Evolutionary conservation across 2,797 vertebrate species (phyloP).

Genomic region (Neoniphon sammara): DNA sequence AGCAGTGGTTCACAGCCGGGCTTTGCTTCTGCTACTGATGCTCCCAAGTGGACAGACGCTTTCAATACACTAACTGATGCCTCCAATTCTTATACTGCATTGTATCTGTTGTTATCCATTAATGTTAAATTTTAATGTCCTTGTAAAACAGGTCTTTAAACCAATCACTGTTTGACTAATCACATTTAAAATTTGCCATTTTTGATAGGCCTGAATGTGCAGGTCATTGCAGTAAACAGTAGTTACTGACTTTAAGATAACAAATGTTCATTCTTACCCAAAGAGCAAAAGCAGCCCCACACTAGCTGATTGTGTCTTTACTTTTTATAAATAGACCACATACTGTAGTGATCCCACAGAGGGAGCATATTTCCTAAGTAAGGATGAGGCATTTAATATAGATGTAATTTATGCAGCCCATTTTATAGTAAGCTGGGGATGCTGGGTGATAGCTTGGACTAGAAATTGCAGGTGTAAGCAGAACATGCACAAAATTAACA

Average conservation of each 20-base stretch:
- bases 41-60: constrained; percentile 18
- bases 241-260: constrained; percentile 22
- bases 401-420: constrained; percentile 60
- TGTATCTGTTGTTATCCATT: constrained; percentile 5
- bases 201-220: neutral
- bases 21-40: constrained; percentile 18
- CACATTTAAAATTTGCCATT: neutral
- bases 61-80: constrained; percentile 9
- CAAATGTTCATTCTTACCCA: constrained; percentile 26
- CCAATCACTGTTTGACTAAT: constrained; percentile 18
- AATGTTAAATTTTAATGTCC: neutral
- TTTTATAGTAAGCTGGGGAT: constrained; percentile 62
- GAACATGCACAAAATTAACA: constrained; percentile 61
- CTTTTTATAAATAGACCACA: constrained; percentile 36
- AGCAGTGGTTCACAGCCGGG: constrained; percentile 23
- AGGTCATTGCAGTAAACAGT: constrained; percentile 24
- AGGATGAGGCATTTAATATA: constrained; percentile 56
- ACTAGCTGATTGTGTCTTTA: constrained; percentile 26
- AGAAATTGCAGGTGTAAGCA: constrained; percentile 71
- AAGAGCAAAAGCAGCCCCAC: constrained; percentile 19
- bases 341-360: constrained; percentile 19
- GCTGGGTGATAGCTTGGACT: constrained; percentile 48
- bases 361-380: constrained; percentile 19
- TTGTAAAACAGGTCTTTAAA: constrained; percentile 10
- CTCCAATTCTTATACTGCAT: neutral